Base-by-base conservation (phyloP, 2,113 vertebrate genomes). In the Cyprinodon variegatus region DNA sequence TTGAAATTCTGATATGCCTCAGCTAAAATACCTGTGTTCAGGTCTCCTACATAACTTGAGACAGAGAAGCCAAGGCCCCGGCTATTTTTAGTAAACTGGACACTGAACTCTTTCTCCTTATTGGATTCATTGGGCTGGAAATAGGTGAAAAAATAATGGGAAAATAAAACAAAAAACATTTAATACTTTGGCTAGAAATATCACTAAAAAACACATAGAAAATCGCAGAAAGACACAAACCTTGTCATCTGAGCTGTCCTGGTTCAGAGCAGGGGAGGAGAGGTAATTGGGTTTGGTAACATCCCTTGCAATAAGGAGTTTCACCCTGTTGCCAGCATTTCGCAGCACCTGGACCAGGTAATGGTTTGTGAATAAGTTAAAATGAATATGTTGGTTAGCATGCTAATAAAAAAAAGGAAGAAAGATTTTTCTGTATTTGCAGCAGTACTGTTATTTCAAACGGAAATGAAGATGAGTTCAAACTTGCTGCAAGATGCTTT, bases 61-160 rank as follows among this genome's bases (percentile, higher is more conserved):
- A 97, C 96, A 66, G 96, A 97, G 92, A 98, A 96, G 88, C 96
- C 97, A 81, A 99, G 91, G 63, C 96, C 97, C 50, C 94, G 94
- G 76, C 88, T 93, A 86, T 97, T 97, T 94, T 98, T 98, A 65
- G 95, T 96, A 70, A 97, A 95, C 70, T 97, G 94, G 78, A 97
- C 95, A 45, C 90, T 94, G 86, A 96, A 97, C 69, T 94, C 95
- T 68, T 95, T 94, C 72, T 91, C 95, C 77, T 95, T 93, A 77
- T 93, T 94, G 86, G 64, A 85, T 82, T 89, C 93, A 43, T 8
- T 76, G 38, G 85, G 89, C 96, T 97, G 80, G 37, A 82, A 85
- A 76, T 13, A 78, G 75, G 20, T 45, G 82, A 1, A 77, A 12
- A 53, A 17, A 68, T n/a, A 45, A 50, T 6, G 39, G 39, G 39